Base-by-base conservation (phyloP, 2,797 vertebrate species). In the Arnoldichthys spilopterus region DNA sequence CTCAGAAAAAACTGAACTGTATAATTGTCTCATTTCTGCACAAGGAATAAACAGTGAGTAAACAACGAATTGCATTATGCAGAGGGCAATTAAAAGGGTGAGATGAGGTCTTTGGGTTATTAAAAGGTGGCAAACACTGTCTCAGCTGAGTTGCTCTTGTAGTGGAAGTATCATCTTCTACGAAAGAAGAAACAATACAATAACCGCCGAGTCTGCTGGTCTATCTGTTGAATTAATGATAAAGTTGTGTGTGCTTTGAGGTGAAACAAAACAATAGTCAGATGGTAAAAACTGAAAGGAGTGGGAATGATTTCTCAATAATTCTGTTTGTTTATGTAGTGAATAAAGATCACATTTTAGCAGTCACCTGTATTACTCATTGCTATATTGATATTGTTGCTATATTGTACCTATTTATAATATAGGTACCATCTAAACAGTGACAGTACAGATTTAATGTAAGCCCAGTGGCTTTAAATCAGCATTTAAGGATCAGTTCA, bases 51-150 rank as follows among this genome's bases (percentile, higher is more conserved):
- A 63, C 30, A 64, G 11, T n/a, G 34, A 40, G 15, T 11, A 64
- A n/a, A 64, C 34, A 64, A 40, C 40, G 62, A 37, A 37, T 40
- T 32, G 16, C 12, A 30, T 61, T 61, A 61, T 61, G 58, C 28
- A 28, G 58, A 61, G 58, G 26, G 58, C 58, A 61, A 61, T 61
- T 61, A 61, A 0, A 16, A 61, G 16, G 28, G 62, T 64, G 62
- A 40, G 62, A 64, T 64, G 62, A 64, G 62, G 18, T 40, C 34
- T n/a, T 11, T 64, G 18, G 62, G 62, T 64, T 64, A 64, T 64
- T 37, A 64, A 64, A 64, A 64, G 20, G 62, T 64, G 18, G 20
- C 32, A 37, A 15, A 64, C 8, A 40, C 20, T 40, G 32, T 64
- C 32, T 64, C 30, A 40, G 16, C 8, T 9, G 61, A 64, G 8